Evolutionary conservation across 1,140 invertebrate genomes (phyloP).

Genomic region (Ooceraea biroi): DNA sequence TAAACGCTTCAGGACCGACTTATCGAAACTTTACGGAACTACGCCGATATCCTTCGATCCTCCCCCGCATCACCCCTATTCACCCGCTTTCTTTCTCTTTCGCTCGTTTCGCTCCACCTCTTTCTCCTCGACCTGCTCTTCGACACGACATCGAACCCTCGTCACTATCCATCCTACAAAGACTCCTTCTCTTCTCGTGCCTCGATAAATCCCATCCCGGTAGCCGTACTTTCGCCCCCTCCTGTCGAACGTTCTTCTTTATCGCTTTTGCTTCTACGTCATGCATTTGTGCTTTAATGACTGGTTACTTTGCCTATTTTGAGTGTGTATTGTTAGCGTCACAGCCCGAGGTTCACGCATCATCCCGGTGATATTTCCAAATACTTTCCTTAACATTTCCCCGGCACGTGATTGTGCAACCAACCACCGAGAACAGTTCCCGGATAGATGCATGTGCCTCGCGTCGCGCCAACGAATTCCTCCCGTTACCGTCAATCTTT

Average conservation of each 20-base stretch:
- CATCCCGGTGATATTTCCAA: neutral
- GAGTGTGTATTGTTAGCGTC: neutral
- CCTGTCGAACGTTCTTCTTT: slow-evolving; percentile 22
- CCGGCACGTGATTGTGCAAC: neutral
- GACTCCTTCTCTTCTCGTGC: slow-evolving; percentile 21
- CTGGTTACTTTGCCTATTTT: neutral
- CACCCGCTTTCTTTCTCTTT: slow-evolving; percentile 1
- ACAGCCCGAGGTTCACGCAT: neutral
- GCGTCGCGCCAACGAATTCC: neutral
- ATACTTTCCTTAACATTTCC: slow-evolving; percentile 7
- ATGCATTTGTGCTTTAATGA: slow-evolving; percentile 48
- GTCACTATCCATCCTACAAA: slow-evolving; percentile 64
- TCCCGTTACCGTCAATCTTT: neutral
- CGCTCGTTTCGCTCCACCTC: neutral
- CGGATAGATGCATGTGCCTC: neutral
- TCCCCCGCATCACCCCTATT: neutral
- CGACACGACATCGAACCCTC: slow-evolving; percentile 57
- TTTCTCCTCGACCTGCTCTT: slow-evolving; percentile 22
- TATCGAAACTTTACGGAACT: slow-evolving; percentile 80
- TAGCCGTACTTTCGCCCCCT: slow-evolving; percentile 28
- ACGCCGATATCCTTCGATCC: slow-evolving; percentile 68
- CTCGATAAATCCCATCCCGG: slow-evolving; percentile 57
- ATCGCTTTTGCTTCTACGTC: slow-evolving; percentile 12
- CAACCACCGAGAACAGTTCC: slow-evolving; percentile 1
- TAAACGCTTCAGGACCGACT: slow-evolving; percentile 78